Conservation (phyloP, 2,888 invertebrate species). For the Melinopterus prodromus region DNA sequence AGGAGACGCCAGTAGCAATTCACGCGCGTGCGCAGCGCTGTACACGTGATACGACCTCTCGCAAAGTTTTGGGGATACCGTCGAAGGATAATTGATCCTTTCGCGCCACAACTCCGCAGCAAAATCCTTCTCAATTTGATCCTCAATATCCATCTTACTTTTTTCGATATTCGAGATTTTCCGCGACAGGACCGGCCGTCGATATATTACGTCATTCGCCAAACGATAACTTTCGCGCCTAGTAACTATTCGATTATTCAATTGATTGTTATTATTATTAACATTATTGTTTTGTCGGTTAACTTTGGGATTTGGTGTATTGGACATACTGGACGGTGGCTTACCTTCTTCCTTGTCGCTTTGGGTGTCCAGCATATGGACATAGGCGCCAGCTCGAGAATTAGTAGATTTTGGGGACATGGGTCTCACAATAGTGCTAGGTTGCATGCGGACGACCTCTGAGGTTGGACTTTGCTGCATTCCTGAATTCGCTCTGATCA, state of each 20-base stretch:
- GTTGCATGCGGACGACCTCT: conserved; percentile 68
- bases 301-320: conserved; percentile 34
- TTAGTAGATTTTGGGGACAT: conserved; percentile 58
- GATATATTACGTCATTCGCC: conserved; percentile 77
- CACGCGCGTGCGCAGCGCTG: conserved; percentile 55
- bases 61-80: conserved; percentile 67
- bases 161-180: conserved; percentile 66
- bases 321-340: conserved; percentile 51
- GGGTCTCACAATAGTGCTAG: conserved; percentile 72
- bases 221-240: conserved; percentile 86
- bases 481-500: conserved; percentile 59
- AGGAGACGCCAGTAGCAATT: conserved; percentile 62
- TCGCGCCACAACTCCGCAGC: conserved; percentile 71
- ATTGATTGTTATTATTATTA: conserved; percentile 38
- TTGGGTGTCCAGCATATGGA: conserved; percentile 70
- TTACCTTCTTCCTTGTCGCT: conserved; percentile 72
- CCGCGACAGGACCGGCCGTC: conserved; percentile 70
- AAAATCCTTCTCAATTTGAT: conserved; percentile 69
- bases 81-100: conserved; percentile 75
- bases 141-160: conserved; percentile 53
- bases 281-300: conserved; percentile 56
- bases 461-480: conserved; percentile 55
- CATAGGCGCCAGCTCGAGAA: conserved; percentile 69
- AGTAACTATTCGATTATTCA: conserved; percentile 66
- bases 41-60: conserved; percentile 57